Base-by-base conservation (phyloP, 35 echinoderm and acorn worm species). In the Nesometra sesokonis region DNA sequence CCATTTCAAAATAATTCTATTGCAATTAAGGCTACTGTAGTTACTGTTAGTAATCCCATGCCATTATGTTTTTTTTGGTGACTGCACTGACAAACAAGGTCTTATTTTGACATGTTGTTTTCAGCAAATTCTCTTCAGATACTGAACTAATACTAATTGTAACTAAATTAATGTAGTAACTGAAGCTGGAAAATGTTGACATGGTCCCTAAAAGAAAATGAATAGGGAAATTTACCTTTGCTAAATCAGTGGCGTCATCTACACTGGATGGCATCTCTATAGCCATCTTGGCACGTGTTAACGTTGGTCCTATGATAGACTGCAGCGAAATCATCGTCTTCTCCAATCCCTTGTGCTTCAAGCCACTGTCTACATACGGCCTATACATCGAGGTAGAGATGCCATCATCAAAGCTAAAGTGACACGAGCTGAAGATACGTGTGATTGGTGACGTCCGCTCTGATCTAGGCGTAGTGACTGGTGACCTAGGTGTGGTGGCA, bases 351-450 rank as follows among this genome's bases (percentile, higher is more conserved):
- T 84, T 85, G 38, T 99, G 96, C 77, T 94, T 94, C 0, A 99
- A 83, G 35, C 93, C 94, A 27, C 88, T 85, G 33, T 99, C 96
- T 11, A 99, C 96, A 86, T 92, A 99, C 0, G 92, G 96, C 31
- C 96, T 80, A 81, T 99, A 99, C 79, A 99, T 94, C 78, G 87
- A 94, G 0, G 96, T 94, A 11, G 90, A 32, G 5, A 84, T 85
- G 21, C 94, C 92, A 32, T 91, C 94, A 81, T 94, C 93, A 86
- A 94, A 93, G 57, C 96, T 94, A n/a, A 99, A 97, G 77, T 97
- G 94, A 38, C 92, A 99, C 33, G 91, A 80, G 43, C 92, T 94
- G 67, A 99, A 94, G 35, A 93, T 94, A 30, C 90, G 33, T 32
- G 84, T 89, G 0, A 90, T 76, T 7, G 90, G 90, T 21, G 92